phyloP scores from a whole-genome alignment of 2,113 vertebrate species.

The Heterotilapia buettikoferi region DNA sequence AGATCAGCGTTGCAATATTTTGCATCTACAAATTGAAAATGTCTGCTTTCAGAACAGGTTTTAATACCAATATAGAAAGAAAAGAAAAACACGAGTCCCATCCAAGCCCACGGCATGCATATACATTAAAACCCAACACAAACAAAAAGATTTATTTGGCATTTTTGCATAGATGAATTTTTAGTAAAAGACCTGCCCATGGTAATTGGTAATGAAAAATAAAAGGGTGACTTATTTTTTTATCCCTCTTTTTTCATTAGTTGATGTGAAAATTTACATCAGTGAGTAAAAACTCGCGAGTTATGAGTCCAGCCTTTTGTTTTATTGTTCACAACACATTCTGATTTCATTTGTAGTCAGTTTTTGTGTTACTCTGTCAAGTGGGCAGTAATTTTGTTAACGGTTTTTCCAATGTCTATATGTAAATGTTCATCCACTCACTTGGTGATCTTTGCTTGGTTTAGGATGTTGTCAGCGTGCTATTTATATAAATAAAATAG shows the following conservation, averaged over 20 bases:
- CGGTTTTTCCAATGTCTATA: not conserved
- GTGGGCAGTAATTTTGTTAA: not conserved
- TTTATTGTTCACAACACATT: not conserved
- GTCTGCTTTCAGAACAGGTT: slow-evolving; percentile 59
- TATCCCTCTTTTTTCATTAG: not conserved
- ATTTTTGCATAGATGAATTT: not conserved
- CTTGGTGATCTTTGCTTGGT: not conserved
- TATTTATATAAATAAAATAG: slow-evolving; percentile 16
- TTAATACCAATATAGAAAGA: slow-evolving; percentile 41
- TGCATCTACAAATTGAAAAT: slow-evolving; percentile 67
- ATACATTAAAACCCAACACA: not conserved
- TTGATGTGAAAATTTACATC: not conserved
- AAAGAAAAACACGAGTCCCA: not conserved
- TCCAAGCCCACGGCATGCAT: not conserved
- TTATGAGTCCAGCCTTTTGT: not conserved
- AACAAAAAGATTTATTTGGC: not conserved
- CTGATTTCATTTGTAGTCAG: not conserved
- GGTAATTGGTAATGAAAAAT: not conserved
- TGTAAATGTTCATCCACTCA: not conserved
- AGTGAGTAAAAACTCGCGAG: not conserved
- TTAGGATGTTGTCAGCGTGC: not conserved
- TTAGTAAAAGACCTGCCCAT: not conserved
- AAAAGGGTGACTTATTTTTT: not conserved
- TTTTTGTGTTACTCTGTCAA: slow-evolving; percentile 2
- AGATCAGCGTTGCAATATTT: slow-evolving; percentile 71